Conservation (phyloP, 2,888 invertebrate genomes). For the Drosophila testacea region DNA sequence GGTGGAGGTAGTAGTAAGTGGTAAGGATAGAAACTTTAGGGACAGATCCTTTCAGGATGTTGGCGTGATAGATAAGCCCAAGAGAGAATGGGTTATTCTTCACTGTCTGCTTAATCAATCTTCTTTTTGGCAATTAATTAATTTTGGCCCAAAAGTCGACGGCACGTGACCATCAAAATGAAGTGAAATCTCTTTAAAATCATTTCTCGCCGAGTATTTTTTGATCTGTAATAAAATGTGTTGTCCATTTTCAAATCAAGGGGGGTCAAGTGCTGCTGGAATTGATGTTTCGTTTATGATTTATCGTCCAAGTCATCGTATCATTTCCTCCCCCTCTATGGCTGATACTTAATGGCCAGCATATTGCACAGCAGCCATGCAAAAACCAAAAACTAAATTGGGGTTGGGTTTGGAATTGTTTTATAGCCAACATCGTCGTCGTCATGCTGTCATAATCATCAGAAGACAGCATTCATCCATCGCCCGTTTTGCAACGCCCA, state of each 20-base stretch:
- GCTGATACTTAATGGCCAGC: constrained; percentile 68
- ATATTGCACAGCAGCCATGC: constrained; percentile 79
- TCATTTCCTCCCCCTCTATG: constrained; percentile 29
- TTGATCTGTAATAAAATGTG: constrained; percentile 11
- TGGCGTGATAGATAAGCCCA: constrained; percentile 76
- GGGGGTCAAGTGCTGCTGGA: constrained; percentile 85
- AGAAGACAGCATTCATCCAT: constrained; percentile 71
- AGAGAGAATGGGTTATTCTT: constrained; percentile 56
- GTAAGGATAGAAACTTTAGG: constrained; percentile 1
- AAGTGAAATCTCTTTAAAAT: constrained; percentile 27
- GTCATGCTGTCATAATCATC: constrained; percentile 83
- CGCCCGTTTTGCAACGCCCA: constrained; percentile 72
- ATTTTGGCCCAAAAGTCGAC: constrained; percentile 50
- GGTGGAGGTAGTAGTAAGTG: not conserved
- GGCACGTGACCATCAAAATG: constrained; percentile 60
- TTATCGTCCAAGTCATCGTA: constrained; percentile 81
- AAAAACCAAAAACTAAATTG: constrained; percentile 70
- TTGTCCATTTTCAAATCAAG: constrained; percentile 10
- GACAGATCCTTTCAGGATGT: constrained; percentile 52
- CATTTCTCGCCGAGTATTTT: not conserved
- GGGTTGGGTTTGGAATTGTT: constrained; percentile 62
- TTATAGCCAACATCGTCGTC: constrained; percentile 41
- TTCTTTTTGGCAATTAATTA: constrained; percentile 73
- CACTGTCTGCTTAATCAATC: constrained; percentile 72
- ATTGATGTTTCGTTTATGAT: constrained; percentile 85